A percentile compares a stretch with the other conserved stretches of the same genome.
Evolutionary conservation across 2,888 invertebrate genomes (phyloP).

Genomic region (Plebejus argus): DNA sequence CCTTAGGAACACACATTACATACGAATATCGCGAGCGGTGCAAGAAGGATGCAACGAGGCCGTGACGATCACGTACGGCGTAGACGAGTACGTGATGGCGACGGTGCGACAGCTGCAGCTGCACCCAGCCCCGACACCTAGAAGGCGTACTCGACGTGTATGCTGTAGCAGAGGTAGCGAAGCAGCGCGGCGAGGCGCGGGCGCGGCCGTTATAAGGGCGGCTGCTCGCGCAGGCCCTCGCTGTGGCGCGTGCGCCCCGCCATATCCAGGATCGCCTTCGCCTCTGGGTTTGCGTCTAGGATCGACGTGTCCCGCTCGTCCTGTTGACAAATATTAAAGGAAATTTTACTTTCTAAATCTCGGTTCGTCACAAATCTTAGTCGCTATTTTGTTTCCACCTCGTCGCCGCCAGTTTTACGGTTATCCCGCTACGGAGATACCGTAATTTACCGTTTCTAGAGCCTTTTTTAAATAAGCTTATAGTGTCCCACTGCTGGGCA

Average conservation of each 20-base stretch:
- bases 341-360: not conserved
- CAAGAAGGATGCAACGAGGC: too few relatives aligned
- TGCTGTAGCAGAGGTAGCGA: slow-evolving; percentile 30
- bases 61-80: not conserved
- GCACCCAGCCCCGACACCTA: slow-evolving; percentile 38
- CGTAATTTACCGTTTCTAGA: too few relatives aligned
- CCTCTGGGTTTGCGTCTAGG: slow-evolving; percentile 88
- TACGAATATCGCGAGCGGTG: too few relatives aligned
- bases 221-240: slow-evolving; percentile 87
- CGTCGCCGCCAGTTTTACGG: too few relatives aligned
- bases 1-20: too few relatives aligned
- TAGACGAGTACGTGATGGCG: not conserved
- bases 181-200: slow-evolving; percentile 22
- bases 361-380: not conserved
- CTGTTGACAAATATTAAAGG: slow-evolving; percentile 47
- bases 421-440: too few relatives aligned
- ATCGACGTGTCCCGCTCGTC: slow-evolving; percentile 82
- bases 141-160: not conserved
- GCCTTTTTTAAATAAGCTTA: too few relatives aligned
- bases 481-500: too few relatives aligned
- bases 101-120: not conserved
- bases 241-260: slow-evolving; percentile 90
- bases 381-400: not conserved
- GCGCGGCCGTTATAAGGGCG: slow-evolving; percentile 56
- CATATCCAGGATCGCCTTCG: slow-evolving; percentile 91